Conservation (phyloP, 2,113 vertebrate species). For the Ophthalmolycus amberensis region DNA sequence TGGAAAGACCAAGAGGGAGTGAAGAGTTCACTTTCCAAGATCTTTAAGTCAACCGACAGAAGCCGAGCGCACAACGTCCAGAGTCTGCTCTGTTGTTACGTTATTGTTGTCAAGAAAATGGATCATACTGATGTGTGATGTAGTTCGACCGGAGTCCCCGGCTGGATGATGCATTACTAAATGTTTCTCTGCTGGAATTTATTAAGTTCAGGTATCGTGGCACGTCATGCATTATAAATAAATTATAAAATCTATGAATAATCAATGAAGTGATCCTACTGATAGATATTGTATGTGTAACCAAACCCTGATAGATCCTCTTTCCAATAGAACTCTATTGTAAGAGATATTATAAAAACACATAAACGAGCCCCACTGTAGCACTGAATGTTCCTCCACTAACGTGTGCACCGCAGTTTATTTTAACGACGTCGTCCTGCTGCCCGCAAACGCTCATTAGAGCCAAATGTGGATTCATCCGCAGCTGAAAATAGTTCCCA, state of each 20-base stretch:
- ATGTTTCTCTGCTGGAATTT: conserved; percentile 14
- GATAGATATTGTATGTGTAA: too few relatives aligned
- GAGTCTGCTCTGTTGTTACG: neutral
- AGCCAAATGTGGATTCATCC: neutral
- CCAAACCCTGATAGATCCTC: neutral
- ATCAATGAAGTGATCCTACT: neutral
- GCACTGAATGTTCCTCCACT: too few relatives aligned
- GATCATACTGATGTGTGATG: conserved; percentile 32
- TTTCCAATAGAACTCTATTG: neutral
- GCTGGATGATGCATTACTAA: neutral
- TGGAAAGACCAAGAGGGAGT: conserved; percentile 10
- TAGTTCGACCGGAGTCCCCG: neutral
- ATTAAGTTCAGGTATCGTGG: neutral
- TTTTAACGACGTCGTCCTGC: neutral
- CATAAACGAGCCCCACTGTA: neutral
- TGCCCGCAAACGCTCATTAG: neutral
- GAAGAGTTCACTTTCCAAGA: conserved; percentile 55
- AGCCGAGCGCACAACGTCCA: conserved; percentile 21
- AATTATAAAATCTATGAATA: neutral
- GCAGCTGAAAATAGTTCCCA: neutral
- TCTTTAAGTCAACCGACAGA: conserved; percentile 14
- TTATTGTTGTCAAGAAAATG: conserved; percentile 22
- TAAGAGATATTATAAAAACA: neutral
- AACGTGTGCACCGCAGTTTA: neutral
- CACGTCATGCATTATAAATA: neutral